phyloP scores from a whole-genome alignment of 2,888 invertebrate genomes.

The Machimus atricapillus region DNA sequence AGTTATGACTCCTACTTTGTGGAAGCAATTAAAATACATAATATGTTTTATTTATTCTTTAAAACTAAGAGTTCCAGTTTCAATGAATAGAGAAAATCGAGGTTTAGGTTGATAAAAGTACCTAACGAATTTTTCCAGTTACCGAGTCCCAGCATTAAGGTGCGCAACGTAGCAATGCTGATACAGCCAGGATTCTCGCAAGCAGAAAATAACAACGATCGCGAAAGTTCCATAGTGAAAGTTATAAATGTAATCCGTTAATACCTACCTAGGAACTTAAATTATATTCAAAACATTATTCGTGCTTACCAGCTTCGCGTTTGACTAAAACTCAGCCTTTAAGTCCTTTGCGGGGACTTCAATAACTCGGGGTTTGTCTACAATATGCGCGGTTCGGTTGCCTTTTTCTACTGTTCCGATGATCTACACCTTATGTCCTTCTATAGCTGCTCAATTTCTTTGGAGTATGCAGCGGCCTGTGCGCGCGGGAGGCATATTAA shows the following conservation, averaged over 20 bases:
- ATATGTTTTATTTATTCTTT: background rate
- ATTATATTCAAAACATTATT: background rate
- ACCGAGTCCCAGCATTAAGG: background rate
- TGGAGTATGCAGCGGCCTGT: constrained; percentile 94
- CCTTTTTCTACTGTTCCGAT: constrained; percentile 96
- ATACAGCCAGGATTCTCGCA: background rate
- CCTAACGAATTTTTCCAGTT: background rate
- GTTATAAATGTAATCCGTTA: background rate
- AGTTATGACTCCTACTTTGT: background rate
- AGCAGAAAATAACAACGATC: background rate
- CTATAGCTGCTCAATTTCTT: constrained; percentile 94
- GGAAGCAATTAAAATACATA: background rate
- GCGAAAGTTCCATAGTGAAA: background rate
- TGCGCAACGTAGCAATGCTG: background rate
- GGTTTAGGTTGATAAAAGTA: background rate
- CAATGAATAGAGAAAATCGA: background rate
- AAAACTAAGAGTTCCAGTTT: background rate
- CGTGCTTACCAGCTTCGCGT: background rate
- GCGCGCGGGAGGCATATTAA: constrained; percentile 90
- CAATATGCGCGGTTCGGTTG: constrained; percentile 88
- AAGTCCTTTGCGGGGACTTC: constrained; percentile 92
- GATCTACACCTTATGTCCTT: constrained; percentile 96
- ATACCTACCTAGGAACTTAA: background rate
- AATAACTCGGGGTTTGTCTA: constrained; percentile 93
- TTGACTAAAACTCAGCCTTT: constrained; percentile 54